Conservation (phyloP, 1,140 invertebrate species). For the Daktulosphaira vitifoliae region DNA sequence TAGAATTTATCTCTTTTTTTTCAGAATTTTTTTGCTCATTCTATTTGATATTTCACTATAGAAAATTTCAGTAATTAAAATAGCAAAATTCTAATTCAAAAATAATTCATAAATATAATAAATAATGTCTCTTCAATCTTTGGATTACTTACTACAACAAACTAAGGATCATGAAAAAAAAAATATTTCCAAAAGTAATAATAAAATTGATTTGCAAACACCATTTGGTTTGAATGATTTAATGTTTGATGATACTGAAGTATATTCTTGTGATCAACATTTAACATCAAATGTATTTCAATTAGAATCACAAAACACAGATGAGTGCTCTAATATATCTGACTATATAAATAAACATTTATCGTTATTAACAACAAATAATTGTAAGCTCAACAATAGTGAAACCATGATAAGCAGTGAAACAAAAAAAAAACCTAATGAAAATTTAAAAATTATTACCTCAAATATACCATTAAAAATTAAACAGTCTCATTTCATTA, state of each 20-base stretch:
- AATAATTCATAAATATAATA: too few relatives aligned
- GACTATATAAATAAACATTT: slow-evolving; percentile 27
- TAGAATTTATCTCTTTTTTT: too few relatives aligned
- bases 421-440: neutral
- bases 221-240: slow-evolving; percentile 27
- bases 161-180: neutral
- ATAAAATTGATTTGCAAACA: slow-evolving; percentile 16
- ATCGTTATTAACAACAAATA: slow-evolving; percentile 8
- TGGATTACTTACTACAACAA: slow-evolving; percentile 5
- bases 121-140: slow-evolving; percentile 16
- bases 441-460: too few relatives aligned
- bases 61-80: too few relatives aligned
- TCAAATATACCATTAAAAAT: too few relatives aligned
- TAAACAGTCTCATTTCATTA: neutral
- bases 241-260: slow-evolving; percentile 24
- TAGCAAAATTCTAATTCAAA: too few relatives aligned
- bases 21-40: too few relatives aligned
- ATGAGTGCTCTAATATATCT: slow-evolving; percentile 10
- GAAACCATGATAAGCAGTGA: neutral
- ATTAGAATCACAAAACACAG: neutral
- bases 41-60: too few relatives aligned
- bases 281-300: slow-evolving; percentile 8
- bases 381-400: neutral
- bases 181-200: neutral
- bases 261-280: slow-evolving; percentile 15